phyloP scores from a whole-genome alignment of 2,888 invertebrate species.

The Caenorhabditis angaria region DNA sequence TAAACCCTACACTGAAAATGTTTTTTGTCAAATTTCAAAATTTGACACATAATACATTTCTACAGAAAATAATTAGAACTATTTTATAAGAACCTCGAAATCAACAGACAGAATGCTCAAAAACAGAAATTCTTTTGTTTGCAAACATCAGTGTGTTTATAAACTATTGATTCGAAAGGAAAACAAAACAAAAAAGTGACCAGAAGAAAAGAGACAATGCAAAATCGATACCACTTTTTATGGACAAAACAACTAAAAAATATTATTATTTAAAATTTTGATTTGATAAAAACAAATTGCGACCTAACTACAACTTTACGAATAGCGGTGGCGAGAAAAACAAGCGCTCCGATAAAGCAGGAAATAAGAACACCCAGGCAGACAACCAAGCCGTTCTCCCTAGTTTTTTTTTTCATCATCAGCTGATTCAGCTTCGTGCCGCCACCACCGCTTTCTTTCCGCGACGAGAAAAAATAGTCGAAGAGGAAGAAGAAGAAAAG shows the following conservation, averaged over 20 bases:
- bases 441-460: background rate
- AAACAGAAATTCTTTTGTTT: background rate
- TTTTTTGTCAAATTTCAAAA: no score
- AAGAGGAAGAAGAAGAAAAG: background rate
- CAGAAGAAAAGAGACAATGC: background rate
- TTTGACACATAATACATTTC: no score
- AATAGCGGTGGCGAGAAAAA: background rate
- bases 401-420: background rate
- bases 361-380: background rate
- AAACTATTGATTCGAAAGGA: background rate
- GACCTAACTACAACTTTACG: background rate
- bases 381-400: background rate
- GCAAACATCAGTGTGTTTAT: background rate
- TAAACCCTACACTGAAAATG: no score
- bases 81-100: no score
- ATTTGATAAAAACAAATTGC: background rate
- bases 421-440: constrained; percentile 5
- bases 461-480: constrained; percentile 1
- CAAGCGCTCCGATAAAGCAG: background rate
- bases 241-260: background rate
- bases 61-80: no score
- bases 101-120: no score
- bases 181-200: background rate
- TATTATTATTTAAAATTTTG: background rate
- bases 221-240: background rate